These are phyloP conservation scores for Yponomeuta sedellus DNA, from an alignment of 2,888 invertebrate species.

Conservation along the genomic window DNA sequence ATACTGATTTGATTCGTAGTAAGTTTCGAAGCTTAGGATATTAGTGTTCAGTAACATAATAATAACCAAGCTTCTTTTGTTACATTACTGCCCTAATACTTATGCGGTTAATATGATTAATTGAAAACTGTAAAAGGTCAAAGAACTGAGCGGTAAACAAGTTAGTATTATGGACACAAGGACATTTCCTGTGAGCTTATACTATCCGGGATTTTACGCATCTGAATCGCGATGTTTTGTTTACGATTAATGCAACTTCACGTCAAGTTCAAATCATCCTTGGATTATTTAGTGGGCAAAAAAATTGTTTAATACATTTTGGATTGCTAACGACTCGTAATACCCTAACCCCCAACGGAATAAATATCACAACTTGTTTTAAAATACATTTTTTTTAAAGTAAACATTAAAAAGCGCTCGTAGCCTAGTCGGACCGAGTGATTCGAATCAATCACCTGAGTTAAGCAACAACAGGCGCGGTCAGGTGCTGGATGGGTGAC, in stretches of 20 bases:
- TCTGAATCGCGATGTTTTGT: neutral
- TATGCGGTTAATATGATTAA: neutral
- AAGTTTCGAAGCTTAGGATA: conserved; percentile 47
- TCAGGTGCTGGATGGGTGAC: no score
- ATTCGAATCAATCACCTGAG: no score
- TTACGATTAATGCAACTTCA: neutral
- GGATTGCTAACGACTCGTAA: no score
- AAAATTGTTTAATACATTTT: no score
- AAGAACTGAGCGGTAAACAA: neutral
- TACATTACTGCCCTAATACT: conserved; percentile 25
- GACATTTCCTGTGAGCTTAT: neutral
- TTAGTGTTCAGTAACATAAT: conserved; percentile 15
- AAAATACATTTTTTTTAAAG: no score
- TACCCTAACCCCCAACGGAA: no score
- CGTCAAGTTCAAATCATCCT: neutral
- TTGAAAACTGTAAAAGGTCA: neutral
- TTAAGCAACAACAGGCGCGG: no score
- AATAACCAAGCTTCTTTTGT: conserved; percentile 34
- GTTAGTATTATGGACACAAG: neutral
- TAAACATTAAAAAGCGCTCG: no score
- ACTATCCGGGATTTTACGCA: neutral
- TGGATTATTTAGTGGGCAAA: neutral
- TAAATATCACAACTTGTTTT: no score
- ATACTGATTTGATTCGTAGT: conserved; percentile 73
- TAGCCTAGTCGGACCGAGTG: no score